Conservation (phyloP, 1,140 invertebrate genomes). For the Teleogryllus occipitalis region DNA sequence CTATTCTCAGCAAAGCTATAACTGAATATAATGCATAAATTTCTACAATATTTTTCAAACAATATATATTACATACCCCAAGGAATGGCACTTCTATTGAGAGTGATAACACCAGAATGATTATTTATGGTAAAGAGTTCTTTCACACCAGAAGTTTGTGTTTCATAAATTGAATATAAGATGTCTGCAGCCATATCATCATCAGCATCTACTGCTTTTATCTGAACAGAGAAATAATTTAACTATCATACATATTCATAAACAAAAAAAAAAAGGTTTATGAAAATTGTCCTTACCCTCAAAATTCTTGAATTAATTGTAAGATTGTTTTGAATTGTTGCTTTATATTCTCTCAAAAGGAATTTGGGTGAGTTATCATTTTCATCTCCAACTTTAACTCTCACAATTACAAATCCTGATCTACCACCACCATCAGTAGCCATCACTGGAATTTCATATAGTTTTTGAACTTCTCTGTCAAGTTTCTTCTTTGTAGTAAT, state of each 20-base stretch:
- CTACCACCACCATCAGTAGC: conserved; percentile 80
- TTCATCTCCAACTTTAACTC: conserved; percentile 69
- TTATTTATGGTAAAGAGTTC: conserved; percentile 58
- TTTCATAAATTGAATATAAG: conserved; percentile 64
- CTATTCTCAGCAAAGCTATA: background rate
- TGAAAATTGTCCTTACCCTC: conserved; percentile 42
- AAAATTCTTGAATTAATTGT: conserved; percentile 55
- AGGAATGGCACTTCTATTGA: conserved; percentile 47
- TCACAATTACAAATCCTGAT: conserved; percentile 67
- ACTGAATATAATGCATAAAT: background rate
- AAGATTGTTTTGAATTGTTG: conserved; percentile 55
- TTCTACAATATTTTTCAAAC: background rate
- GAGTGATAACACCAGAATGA: conserved; percentile 56
- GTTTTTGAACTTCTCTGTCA: conserved; percentile 65
- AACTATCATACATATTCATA: background rate
- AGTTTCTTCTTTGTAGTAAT: conserved; percentile 65
- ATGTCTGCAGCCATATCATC: conserved; percentile 56
- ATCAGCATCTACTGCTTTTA: conserved; percentile 60
- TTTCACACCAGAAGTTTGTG: conserved; percentile 45
- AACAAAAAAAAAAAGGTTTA: background rate
- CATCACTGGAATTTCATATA: conserved; percentile 72
- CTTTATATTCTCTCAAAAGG: conserved; percentile 68
- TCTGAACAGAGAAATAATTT: conserved; percentile 30
- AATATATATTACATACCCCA: conserved; percentile 42
- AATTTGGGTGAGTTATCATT: conserved; percentile 86